These are phyloP conservation scores for Pseudolycoriella hygida DNA, from an alignment of 2,888 invertebrate species.

Conservation along the genomic window DNA sequence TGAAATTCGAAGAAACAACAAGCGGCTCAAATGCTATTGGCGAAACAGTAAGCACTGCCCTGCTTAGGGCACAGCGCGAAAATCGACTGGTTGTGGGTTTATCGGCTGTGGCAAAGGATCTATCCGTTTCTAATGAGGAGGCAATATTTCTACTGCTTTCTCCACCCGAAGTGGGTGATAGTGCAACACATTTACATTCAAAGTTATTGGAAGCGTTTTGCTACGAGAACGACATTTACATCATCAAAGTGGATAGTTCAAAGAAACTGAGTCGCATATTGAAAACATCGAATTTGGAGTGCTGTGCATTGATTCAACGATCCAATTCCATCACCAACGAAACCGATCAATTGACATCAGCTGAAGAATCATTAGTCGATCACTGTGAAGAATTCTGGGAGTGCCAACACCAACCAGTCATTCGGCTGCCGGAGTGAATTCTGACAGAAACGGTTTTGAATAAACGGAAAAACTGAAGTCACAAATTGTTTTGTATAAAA, in stretches of 20 bases:
- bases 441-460: no score
- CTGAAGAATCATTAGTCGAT: conserved; percentile 43
- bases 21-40: neutral
- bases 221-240: conserved; percentile 59
- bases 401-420: conserved; percentile 41
- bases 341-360: conserved; percentile 38
- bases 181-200: conserved; percentile 61
- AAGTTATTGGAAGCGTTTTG: conserved; percentile 62
- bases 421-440: conserved; percentile 39
- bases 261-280: conserved; percentile 31
- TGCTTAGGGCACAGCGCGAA: conserved; percentile 24
- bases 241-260: conserved; percentile 45
- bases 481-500: no score
- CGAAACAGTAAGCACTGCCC: conserved; percentile 18
- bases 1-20: neutral
- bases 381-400: conserved; percentile 49
- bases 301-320: conserved; percentile 30
- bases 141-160: conserved; percentile 52
- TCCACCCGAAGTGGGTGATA: conserved; percentile 47
- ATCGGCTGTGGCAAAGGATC: conserved; percentile 23
- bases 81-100: conserved; percentile 27
- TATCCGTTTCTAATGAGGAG: conserved; percentile 31
- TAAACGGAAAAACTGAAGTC: no score
- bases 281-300: conserved; percentile 34
- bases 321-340: conserved; percentile 31